Conservation (phyloP, 2,888 invertebrate species). For the Trilocha varians region DNA sequence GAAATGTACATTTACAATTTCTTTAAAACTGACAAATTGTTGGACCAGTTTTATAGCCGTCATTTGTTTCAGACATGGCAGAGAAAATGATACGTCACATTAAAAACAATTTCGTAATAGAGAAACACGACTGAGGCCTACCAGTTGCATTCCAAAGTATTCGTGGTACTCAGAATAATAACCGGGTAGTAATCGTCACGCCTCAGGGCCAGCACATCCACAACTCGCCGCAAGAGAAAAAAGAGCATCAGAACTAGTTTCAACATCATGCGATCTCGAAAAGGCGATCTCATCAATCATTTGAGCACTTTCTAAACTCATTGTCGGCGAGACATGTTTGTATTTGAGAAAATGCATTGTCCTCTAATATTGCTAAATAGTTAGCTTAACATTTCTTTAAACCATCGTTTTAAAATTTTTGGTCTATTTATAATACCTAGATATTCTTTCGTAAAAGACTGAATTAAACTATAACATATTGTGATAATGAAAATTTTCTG, state of each 20-base stretch:
- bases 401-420: background rate
- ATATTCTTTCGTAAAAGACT: too few species aligned
- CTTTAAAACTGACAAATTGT: too few species aligned
- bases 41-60: too few species aligned
- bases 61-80: too few species aligned
- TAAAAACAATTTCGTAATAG: background rate
- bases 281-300: conserved; percentile 51
- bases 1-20: too few species aligned
- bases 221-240: conserved; percentile 16
- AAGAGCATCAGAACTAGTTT: conserved; percentile 41
- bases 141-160: conserved; percentile 1
- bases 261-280: conserved; percentile 43
- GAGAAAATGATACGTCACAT: too few species aligned
- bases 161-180: background rate
- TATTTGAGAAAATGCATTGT: background rate
- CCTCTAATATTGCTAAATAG: background rate
- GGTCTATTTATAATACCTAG: too few species aligned
- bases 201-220: conserved; percentile 18
- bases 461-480: too few species aligned
- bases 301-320: conserved; percentile 57
- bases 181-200: conserved; percentile 22
- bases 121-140: background rate
- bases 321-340: conserved; percentile 23
- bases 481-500: too few species aligned
- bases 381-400: background rate